Base-by-base conservation (phyloP, 2,888 invertebrate species). In the Notocelia uddmanniana region DNA sequence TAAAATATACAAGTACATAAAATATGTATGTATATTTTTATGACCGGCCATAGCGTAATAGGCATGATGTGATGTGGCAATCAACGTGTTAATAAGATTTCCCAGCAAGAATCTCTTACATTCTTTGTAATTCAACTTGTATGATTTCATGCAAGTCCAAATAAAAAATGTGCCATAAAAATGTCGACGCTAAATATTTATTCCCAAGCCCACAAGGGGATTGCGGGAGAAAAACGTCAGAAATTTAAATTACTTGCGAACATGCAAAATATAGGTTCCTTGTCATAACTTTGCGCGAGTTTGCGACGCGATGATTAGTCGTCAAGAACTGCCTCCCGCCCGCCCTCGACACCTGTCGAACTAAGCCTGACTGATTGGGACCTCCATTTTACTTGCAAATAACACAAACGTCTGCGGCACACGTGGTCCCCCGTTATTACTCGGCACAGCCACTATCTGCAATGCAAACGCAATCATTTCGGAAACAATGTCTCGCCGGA, bases 231-330 rank as follows among this genome's bases (percentile, higher is more conserved):
- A 67, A 71, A 67, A 60, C 71, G 60, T 67, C 71, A 67, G 60
- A 71, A 64, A 71, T 67, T 72, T 72, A 72, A 72, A 68, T 68
- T 72, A 72, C 48, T 50, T 45, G 67, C 62, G 50, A 68, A 68
- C 72, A 41, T 72, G 72, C 72, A 72, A 72, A 72, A 72, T 72
- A 72, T 72, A 62, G 68, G 68, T 60, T 72, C 71, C 80, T 77
- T 78, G 82, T 79, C 80, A 78, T 77, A 85, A 85, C 77, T 88
- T 86, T 76, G 76, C 78, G 78, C 76, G 85, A 88, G 85, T 88
- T 89, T 81, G 78, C 80, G 81, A 84, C 83, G 82, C 80, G 84
- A 85, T 89, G 89, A 91, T 90, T 89, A 86, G 79, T 88, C 84
- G 85, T 86, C 83, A 83, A 80, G 80, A 82, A 80, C 81, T 82